Percentiles rank a stretch among this genome's conserved stretches.
phyloP scores from a whole-genome alignment of 2,888 invertebrate species.

The Tachina fera region DNA sequence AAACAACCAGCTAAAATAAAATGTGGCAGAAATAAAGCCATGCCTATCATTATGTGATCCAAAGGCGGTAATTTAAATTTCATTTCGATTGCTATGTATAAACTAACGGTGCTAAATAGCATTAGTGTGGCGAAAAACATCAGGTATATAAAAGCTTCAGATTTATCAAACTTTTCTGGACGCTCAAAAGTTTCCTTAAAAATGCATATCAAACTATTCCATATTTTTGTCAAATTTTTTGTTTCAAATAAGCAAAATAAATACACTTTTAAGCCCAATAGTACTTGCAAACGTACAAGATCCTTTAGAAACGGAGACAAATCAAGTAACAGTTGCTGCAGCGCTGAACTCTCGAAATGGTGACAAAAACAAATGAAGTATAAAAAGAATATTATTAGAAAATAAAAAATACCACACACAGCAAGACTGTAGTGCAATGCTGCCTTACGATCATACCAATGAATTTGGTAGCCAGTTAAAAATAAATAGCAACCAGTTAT shows the following conservation, averaged over 20 bases:
- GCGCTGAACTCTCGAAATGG: conserved; percentile 75
- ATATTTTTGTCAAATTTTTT: conserved; percentile 71
- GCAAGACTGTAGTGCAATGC: conserved; percentile 72
- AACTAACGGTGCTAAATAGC: conserved; percentile 72
- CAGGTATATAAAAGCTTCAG: conserved; percentile 72
- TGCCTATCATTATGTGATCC: conserved; percentile 75
- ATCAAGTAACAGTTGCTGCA: conserved; percentile 75
- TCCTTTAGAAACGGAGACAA: conserved; percentile 77
- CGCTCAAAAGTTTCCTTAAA: conserved; percentile 36
- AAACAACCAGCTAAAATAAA: conserved; percentile 75
- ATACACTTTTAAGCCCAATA: conserved; percentile 76
- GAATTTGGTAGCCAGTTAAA: conserved; percentile 74
- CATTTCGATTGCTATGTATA: conserved; percentile 79
- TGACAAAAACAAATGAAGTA: conserved; percentile 76
- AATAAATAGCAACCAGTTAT: conserved; percentile 73
- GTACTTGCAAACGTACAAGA: conserved; percentile 75
- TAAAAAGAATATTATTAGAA: conserved; percentile 70
- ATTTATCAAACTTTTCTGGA: conserved; percentile 48
- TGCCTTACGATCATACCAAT: conserved; percentile 71
- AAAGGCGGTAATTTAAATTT: conserved; percentile 78
- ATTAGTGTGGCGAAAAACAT: conserved; percentile 75
- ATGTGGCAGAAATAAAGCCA: conserved; percentile 79
- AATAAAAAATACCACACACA: conserved; percentile 71
- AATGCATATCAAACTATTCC: conserved; percentile 70
- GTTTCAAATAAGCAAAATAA: conserved; percentile 75